Evolutionary conservation across 2,113 vertebrate genomes (phyloP).

Genomic region (Phasianus colchicus): DNA sequence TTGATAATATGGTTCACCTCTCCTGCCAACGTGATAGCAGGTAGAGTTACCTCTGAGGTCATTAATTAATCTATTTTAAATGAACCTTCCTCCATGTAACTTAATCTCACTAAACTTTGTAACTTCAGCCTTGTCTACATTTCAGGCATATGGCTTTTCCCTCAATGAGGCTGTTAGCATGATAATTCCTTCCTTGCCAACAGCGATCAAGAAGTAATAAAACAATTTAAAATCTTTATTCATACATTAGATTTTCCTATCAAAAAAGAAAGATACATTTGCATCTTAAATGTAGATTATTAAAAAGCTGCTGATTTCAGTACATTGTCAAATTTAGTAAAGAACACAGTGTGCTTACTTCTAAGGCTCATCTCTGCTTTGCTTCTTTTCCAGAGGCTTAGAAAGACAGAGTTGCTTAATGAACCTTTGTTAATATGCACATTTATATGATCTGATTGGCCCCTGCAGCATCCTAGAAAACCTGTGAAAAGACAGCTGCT

Average conservation of each 20-base stretch:
- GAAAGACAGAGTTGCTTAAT: conserved; percentile 30
- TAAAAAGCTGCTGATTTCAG: conserved; percentile 38
- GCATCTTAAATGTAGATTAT: conserved; percentile 39
- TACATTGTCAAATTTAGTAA: not conserved
- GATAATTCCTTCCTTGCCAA: conserved; percentile 16
- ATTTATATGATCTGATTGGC: conserved; percentile 61
- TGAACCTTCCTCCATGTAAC: conserved; percentile 48
- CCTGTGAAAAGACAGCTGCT: conserved; percentile 47
- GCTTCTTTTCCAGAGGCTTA: conserved; percentile 52
- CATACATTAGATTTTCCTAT: conserved; percentile 16
- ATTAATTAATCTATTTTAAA: conserved; percentile 66
- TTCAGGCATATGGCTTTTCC: conserved; percentile 31
- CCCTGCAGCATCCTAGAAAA: conserved; percentile 44
- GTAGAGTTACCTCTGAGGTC: conserved; percentile 60
- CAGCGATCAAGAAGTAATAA: conserved; percentile 16
- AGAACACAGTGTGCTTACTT: not conserved
- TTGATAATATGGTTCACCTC: conserved; percentile 60
- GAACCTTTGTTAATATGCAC: conserved; percentile 70
- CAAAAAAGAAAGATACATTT: conserved; percentile 30
- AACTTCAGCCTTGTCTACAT: not conserved
- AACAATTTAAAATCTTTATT: conserved; percentile 53
- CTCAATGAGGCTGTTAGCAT: not conserved
- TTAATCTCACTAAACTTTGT: conserved; percentile 47
- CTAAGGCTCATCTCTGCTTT: not conserved
- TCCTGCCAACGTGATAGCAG: conserved; percentile 37